phyloP scores from a whole-genome alignment of 2,113 vertebrate species.

The Atrichornis clamosus region DNA sequence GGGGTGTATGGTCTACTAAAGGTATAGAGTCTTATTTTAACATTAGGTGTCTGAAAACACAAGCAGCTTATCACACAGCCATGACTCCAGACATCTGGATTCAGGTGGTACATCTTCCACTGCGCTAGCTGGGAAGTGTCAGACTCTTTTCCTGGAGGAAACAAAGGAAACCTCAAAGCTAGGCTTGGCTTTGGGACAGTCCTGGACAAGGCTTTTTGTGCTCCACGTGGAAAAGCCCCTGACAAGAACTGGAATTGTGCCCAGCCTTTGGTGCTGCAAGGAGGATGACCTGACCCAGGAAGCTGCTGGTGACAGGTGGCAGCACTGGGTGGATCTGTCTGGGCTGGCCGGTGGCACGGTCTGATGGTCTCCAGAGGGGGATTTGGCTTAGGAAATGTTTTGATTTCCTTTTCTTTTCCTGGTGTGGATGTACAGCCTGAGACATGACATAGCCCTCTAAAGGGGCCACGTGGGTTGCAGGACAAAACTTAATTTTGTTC shows the following conservation, averaged over 20 bases:
- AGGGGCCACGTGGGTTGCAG: neutral
- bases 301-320: neutral
- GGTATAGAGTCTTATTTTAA: neutral
- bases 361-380: neutral
- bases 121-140: neutral
- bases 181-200: neutral
- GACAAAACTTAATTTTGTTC: neutral
- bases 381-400: neutral
- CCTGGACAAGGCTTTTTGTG: neutral
- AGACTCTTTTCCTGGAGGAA: neutral
- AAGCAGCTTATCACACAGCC: neutral
- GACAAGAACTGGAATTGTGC: neutral
- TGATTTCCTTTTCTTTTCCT: neutral
- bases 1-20: neutral
- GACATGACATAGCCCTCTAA: neutral
- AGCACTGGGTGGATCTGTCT: accelerated
- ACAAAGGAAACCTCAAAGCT: neutral
- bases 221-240: neutral
- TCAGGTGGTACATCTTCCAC: neutral
- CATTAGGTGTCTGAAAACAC: neutral
- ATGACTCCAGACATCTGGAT: neutral
- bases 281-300: neutral
- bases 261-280: neutral
- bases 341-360: neutral
- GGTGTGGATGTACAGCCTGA: neutral